Base-by-base conservation (phyloP, 2,113 vertebrate species). In the Beaufortia kweichowensis region DNA sequence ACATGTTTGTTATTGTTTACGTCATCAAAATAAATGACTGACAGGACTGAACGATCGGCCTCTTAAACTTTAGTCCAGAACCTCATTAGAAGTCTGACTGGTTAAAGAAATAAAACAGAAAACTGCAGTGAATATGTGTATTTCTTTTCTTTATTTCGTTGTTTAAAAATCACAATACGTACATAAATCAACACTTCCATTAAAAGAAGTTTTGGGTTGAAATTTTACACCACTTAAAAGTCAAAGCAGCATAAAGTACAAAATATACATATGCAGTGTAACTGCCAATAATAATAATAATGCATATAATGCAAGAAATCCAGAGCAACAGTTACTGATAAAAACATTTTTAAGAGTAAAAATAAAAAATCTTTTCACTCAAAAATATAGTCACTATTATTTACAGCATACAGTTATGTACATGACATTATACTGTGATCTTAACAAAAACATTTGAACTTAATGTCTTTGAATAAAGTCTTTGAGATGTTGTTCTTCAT, bases 251-350 rank as follows among this genome's bases (percentile, higher is more conserved):
- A 57, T 56, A 11, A 57, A 57, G 6, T 8, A 53, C 5, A 8
- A 67, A 46, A 5, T 15, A 14, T 17, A 10, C 15, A 19, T 69
- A 23, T 35, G 50, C n/a, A 70, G 67, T 70, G 21, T 23, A 70
- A 55, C 67, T 35, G 67, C 31, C 12, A 41, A 24, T 5, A 56
- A 26, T n/a, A n/a, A n/a, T n/a, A n/a, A n/a, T 28, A 71, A 57
- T 71, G 68, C 68, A 71, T 56, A 70, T 35, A 70, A 70, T 70
- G 67, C 67, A 70, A 35, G 17, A 31, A 69, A 39, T 4, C 6
- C 14, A 1, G 12, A 15, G 4, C 4, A 43, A 43, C 41, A 43
- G 41, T 43, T 43, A 15, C 3, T 29, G 26, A 53, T 23, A 31
- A 33, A 55, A 53, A 69, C 26, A 53, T 3, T 41, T n/a, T 11